These are phyloP conservation scores for Geococcyx californianus DNA, from an alignment of 2,113 vertebrate species.

Conservation along the genomic window DNA sequence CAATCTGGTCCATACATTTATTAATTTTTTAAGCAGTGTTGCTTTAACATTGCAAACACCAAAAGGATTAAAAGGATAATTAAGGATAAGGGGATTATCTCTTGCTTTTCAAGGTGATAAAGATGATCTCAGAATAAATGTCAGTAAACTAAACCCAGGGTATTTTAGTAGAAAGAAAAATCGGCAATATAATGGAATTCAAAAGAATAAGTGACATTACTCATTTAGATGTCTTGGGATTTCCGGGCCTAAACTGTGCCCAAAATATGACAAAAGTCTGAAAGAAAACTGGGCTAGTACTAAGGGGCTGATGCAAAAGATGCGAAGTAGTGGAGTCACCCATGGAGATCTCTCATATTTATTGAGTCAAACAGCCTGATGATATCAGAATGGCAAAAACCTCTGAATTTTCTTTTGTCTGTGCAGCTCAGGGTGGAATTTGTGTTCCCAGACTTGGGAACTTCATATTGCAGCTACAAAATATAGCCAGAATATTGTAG, in stretches of 20 bases:
- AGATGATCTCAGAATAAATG: neutral
- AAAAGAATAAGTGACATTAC: neutral
- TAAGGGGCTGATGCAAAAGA: neutral
- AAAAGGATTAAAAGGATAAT: neutral
- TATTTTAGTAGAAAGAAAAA: neutral
- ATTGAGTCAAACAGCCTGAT: neutral
- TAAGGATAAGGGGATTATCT: constrained; percentile 30
- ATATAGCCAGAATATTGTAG: neutral
- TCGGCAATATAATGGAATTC: neutral
- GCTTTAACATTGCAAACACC: neutral
- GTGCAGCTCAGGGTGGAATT: neutral
- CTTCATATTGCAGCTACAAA: neutral
- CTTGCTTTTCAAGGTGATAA: neutral
- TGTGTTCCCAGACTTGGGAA: neutral
- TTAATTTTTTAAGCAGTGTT: neutral
- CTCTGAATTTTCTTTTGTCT: neutral
- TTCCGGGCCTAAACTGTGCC: neutral
- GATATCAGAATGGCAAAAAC: neutral
- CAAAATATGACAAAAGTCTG: neutral
- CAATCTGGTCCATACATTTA: neutral
- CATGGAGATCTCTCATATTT: neutral
- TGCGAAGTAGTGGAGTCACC: neutral
- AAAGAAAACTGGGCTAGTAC: neutral
- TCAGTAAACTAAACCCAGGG: neutral
- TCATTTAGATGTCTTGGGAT: neutral